Evolutionary conservation across 2,113 vertebrate species (phyloP).

Genomic region (Cheilinus undulatus): DNA sequence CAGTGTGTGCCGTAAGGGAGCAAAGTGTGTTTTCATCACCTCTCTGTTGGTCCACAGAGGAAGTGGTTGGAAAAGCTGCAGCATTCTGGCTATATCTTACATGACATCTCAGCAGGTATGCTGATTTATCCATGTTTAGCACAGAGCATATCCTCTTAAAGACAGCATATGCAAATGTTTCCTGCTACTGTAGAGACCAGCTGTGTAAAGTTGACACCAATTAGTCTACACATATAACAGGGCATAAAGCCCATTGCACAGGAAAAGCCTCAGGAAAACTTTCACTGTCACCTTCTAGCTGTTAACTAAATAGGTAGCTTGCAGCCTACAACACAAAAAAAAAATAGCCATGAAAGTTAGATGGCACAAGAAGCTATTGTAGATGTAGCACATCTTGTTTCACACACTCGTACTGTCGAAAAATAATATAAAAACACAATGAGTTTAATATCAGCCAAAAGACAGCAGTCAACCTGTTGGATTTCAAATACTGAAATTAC

Average conservation of each 20-base stretch:
- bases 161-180: background rate
- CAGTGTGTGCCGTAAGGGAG: constrained; percentile 27
- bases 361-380: no score
- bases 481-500: no score
- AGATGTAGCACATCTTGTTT: no score
- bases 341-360: no score
- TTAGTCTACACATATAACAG: background rate
- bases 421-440: no score
- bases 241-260: background rate
- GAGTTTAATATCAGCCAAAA: background rate
- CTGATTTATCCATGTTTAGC: constrained; percentile 3
- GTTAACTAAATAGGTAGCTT: background rate
- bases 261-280: background rate
- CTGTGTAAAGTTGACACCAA: no score
- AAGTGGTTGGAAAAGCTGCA: constrained; percentile 41
- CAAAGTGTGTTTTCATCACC: constrained; percentile 54
- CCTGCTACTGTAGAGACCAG: background rate
- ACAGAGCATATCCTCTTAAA: background rate
- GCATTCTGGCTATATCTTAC: constrained; percentile 21
- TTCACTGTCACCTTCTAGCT: background rate
- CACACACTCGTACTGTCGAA: no score
- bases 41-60: constrained; percentile 48
- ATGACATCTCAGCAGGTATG: constrained; percentile 35
- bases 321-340: background rate
- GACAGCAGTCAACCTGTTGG: no score